Base-by-base conservation (phyloP, 2,888 invertebrate species). In the Ophion ellenae region DNA sequence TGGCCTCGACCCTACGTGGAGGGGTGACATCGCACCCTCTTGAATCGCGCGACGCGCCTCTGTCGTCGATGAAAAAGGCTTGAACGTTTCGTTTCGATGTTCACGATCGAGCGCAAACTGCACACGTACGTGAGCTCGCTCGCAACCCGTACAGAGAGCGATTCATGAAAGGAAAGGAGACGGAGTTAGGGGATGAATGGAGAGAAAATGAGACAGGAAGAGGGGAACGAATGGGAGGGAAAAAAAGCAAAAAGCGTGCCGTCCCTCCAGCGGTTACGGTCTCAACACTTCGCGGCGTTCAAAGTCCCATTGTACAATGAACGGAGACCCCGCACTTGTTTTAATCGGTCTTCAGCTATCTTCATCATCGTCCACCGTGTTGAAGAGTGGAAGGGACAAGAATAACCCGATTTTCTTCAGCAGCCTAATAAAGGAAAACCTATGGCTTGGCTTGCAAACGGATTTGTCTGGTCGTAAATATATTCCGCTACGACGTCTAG, bases 21-120 rank as follows among this genome's bases (percentile, higher is more conserved):
- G 24, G 69, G 84, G 47, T 73, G 66, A 76, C 36, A 70, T 67
- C 63, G 47, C 81, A 80, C 82, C 75, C 85, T 83, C 83, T 74
- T 79, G 69, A 64, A 28, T 17, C 61, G 47, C 73, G 32, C 64
- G 73, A 69, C 82, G 70, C 79, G 64, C 61, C 74, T 85, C 84
- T 84, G 82, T 84, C 85, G 82, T 69, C 81, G 84, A 82, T 87
- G 83, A 87, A 70, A 28, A 88, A 89, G 87, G 88, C 87, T 85
- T 86, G 87, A 85, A 69, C 81, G 81, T 78, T 86, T 75, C 69
- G 64, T 71, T 70, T 64, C 78, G 77, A 74, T 67, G 69, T 81
- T 66, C 76, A 84, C 86, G 76, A 88, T 87, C 81, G 87, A 36
- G 36, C 36, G 36, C 1, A 36, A 36, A 87, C 83, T 87, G 82